phyloP scores from a whole-genome alignment of 2,888 invertebrate genomes.

The Tigriopus californicus region DNA sequence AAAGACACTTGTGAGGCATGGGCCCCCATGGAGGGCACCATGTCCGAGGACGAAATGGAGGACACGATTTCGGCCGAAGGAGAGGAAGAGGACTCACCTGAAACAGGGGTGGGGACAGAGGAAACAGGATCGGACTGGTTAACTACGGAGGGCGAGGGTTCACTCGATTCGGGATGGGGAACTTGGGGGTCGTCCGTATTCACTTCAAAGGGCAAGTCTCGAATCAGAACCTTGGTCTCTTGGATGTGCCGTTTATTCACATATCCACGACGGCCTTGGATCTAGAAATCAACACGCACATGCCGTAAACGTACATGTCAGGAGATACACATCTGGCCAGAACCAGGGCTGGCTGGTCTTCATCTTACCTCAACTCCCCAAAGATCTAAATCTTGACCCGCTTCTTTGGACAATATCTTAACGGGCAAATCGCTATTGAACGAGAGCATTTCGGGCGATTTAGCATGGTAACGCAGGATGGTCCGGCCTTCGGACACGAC shows the following conservation, averaged over 20 bases:
- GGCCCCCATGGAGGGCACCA: background rate
- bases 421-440: background rate
- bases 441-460: background rate
- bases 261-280: background rate
- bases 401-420: background rate
- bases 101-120: background rate
- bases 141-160: no score
- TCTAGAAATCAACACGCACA: background rate
- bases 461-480: background rate
- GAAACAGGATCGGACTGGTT: background rate
- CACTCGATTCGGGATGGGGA: no score
- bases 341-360: no score
- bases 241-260: background rate
- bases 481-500: background rate
- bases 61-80: background rate
- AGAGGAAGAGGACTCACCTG: conserved; percentile 1
- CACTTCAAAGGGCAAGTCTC: background rate
- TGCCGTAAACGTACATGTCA: background rate
- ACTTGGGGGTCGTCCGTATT: no score
- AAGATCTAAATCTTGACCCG: background rate
- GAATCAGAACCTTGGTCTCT: background rate
- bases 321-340: no score
- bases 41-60: no score
- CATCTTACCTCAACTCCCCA: conserved; percentile 5
- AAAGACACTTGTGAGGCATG: background rate